Evolutionary conservation across 2,797 vertebrate genomes (phyloP), one percentile per base, ranked within the genome.

Genomic region (Acanthurus lineatus): DNA sequence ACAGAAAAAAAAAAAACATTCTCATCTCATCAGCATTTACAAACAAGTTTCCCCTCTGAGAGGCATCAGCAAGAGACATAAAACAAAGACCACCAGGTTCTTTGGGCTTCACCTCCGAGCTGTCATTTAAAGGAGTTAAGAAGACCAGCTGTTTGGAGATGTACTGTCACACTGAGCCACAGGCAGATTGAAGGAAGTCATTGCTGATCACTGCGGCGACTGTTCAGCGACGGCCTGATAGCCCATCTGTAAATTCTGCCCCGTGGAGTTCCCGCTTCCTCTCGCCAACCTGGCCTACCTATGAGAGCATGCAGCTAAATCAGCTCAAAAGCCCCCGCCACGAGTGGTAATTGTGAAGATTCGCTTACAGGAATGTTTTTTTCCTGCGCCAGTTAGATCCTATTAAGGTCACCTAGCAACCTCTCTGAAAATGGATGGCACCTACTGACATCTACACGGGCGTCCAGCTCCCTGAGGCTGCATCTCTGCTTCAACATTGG

Each of bases 361-460:
- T 89, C 54, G 79, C 87, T 91, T 72, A 88, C 84, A 88, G 87
- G 77, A 81, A 81, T 78, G 57, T 89, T 88, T 89, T 85, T 79
- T 72, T 60, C 77, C 65, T 58, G 35, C 58, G 67, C 77, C 78
- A 82, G 87, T 93, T 90, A 94, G 77, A 82, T 83, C 77, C 68
- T 79, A 85, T 91, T 91, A 90, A 73, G 74, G 87, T 91, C 84
- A 88, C 92, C 85, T 92, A 93, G 92, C 89, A 91, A 93, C 93
- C 81, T 65, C 64, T 65, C 54, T 69, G 68, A 84, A 85, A 86
- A 73, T 79, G 72, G 71, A 87, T 66, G 63, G 38, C 75, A 52
- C 87, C 81, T 63, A 58, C 79, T 76, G 86, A 76, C 79, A 54
- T 85, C 80, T 47, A 66, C 70, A 52, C 59, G 54, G 72, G 83